phyloP scores from a whole-genome alignment of 1,140 invertebrate genomes.

The Diabrotica undecimpunctata region DNA sequence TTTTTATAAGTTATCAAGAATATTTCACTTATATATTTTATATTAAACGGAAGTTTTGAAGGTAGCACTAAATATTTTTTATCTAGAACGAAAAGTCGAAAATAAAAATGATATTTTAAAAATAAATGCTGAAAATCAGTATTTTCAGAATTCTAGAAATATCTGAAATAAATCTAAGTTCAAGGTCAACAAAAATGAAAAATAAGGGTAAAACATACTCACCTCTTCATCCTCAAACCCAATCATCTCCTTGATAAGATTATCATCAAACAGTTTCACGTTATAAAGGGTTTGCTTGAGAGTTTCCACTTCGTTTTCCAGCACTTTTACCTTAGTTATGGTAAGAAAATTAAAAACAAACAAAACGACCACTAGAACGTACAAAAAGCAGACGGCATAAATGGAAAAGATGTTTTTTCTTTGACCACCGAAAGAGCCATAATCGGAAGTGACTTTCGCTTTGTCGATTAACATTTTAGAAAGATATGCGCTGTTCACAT shows the following conservation, averaged over 20 bases:
- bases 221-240: constrained; percentile 1
- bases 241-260: background rate
- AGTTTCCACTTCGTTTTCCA: constrained; percentile 13
- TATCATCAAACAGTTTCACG: constrained; percentile 4
- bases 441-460: background rate
- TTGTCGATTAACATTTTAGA: constrained; percentile 1
- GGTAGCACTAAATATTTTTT: too few species aligned
- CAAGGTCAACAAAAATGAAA: too few species aligned
- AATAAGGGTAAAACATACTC: background rate
- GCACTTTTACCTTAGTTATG: background rate
- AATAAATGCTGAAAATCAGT: too few species aligned
- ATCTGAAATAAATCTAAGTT: too few species aligned
- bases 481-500: background rate
- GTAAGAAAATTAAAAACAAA: constrained; percentile 4
- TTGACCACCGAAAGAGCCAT: background rate
- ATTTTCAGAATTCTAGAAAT: too few species aligned
- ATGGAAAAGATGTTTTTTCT: background rate
- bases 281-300: constrained; percentile 6
- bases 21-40: too few species aligned
- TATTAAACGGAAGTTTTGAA: too few species aligned
- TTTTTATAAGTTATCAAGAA: too few species aligned
- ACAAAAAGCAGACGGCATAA: constrained; percentile 4
- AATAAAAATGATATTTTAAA: too few species aligned
- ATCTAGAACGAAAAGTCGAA: too few species aligned
- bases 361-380: background rate